Conservation (phyloP, 1,140 invertebrate species). For the Oppia nitens region DNA sequence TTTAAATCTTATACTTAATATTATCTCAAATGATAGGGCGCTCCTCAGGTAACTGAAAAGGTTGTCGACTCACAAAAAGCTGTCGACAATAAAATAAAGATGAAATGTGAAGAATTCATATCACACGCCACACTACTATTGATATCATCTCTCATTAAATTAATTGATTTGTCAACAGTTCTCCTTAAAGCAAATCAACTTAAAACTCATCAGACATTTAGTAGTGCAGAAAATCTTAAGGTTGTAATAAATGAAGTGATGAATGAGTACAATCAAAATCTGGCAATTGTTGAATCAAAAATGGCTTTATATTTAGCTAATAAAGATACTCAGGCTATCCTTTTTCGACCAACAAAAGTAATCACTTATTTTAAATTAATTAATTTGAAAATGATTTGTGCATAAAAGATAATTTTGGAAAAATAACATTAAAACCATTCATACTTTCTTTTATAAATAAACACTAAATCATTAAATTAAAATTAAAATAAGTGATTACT, state of each 20-base stretch:
- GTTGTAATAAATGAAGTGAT: conserved; percentile 33
- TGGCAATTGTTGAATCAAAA: conserved; percentile 59
- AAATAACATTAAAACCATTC: too few relatives aligned
- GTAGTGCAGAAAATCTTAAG: conserved; percentile 30
- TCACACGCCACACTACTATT: conserved; percentile 54
- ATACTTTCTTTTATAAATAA: too few relatives aligned
- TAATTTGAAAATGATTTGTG: not conserved
- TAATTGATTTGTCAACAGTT: conserved; percentile 49
- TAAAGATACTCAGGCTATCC: conserved; percentile 83
- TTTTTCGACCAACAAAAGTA: conserved; percentile 78
- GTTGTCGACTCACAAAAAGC: conserved; percentile 83
- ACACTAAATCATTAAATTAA: too few relatives aligned
- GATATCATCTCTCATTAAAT: conserved; percentile 48
- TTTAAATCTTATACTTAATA: not conserved
- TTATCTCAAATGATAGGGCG: conserved; percentile 45
- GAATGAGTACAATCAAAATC: conserved; percentile 53
- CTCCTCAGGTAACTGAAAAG: conserved; percentile 78
- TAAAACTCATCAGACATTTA: conserved; percentile 30
- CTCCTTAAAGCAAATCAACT: conserved; percentile 6
- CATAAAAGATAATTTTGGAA: too few relatives aligned
- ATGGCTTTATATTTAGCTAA: conserved; percentile 93
- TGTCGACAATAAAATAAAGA: conserved; percentile 77
- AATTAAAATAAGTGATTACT: too few relatives aligned
- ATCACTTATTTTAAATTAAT: conserved; percentile 21
- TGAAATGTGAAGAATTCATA: conserved; percentile 78